These are phyloP conservation scores for Oriolus oriolus DNA, from an alignment of 2,113 vertebrate genomes.

Conservation along the genomic window DNA sequence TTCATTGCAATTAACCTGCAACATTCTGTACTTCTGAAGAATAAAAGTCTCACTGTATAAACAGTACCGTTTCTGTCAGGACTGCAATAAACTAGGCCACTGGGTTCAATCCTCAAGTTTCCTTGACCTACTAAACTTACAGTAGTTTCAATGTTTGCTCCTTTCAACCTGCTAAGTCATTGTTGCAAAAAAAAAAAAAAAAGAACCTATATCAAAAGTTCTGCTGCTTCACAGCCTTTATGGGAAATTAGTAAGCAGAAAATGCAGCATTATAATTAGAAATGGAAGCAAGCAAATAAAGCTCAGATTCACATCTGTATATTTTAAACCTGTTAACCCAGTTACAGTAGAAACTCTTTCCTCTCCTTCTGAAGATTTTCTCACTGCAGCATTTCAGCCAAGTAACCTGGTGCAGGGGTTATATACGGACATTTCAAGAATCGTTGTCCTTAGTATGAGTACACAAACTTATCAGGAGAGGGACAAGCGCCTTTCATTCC, in stretches of 20 bases:
- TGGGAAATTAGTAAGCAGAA: not conserved
- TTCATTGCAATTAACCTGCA: not conserved
- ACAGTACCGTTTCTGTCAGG: conserved; percentile 46
- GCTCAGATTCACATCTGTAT: not conserved
- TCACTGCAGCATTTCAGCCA: not conserved
- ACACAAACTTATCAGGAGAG: not conserved
- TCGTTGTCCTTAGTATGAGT: not conserved
- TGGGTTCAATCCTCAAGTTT: conserved; percentile 52
- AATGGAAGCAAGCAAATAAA: not conserved
- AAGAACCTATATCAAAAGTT: not conserved
- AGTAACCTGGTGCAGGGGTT: not conserved
- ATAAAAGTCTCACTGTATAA: conserved; percentile 26
- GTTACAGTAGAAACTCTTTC: not conserved
- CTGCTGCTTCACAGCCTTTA: not conserved
- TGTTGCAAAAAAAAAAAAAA: not conserved
- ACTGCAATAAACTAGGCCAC: conserved; percentile 49
- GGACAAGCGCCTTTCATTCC: not conserved
- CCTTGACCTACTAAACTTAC: conserved; percentile 62
- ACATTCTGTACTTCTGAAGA: not conserved
- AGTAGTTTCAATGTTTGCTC: conserved; percentile 29
- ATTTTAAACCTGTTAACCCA: not conserved
- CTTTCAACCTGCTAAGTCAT: not conserved
- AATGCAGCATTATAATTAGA: not conserved
- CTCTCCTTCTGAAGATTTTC: not conserved
- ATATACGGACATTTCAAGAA: not conserved